phyloP scores from a whole-genome alignment of 2,888 invertebrate species.

The Zele albiditarsus region DNA sequence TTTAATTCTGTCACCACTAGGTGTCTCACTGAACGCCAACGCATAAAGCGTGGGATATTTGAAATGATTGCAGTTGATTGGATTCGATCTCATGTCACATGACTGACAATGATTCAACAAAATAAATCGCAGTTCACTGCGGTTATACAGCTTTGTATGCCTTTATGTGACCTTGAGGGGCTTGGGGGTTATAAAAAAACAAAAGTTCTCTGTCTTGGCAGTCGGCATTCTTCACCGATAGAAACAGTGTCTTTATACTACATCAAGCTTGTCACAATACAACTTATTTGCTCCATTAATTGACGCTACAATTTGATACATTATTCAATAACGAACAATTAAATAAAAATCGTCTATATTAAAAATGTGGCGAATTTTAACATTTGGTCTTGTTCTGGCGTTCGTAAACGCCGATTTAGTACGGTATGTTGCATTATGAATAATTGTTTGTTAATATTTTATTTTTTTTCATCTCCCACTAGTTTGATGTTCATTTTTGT shows the following conservation, averaged over 20 bases:
- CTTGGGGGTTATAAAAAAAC: neutral
- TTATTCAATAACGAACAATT: neutral
- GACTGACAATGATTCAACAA: constrained; percentile 37
- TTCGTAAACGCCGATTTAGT: constrained; percentile 53
- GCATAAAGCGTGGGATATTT: neutral
- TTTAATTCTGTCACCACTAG: no score
- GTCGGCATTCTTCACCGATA: neutral
- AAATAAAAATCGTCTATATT: neutral
- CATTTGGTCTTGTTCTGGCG: constrained; percentile 48
- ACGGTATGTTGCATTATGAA: constrained; percentile 48
- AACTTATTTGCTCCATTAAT: neutral
- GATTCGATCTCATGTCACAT: constrained; percentile 13
- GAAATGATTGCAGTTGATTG: constrained; percentile 27
- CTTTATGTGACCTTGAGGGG: neutral
- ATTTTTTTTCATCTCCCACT: neutral
- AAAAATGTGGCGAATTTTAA: constrained; percentile 55
- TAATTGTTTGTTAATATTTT: constrained; percentile 33
- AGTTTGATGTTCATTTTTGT: no score
- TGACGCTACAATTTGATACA: neutral
- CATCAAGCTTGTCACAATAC: neutral
- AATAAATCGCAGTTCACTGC: constrained; percentile 20
- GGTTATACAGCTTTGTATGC: neutral
- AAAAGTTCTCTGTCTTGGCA: neutral
- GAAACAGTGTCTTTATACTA: neutral
- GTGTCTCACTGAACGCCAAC: no score